phyloP scores from a whole-genome alignment of 1,140 invertebrate genomes.

The Mesaphorura yosii region DNA sequence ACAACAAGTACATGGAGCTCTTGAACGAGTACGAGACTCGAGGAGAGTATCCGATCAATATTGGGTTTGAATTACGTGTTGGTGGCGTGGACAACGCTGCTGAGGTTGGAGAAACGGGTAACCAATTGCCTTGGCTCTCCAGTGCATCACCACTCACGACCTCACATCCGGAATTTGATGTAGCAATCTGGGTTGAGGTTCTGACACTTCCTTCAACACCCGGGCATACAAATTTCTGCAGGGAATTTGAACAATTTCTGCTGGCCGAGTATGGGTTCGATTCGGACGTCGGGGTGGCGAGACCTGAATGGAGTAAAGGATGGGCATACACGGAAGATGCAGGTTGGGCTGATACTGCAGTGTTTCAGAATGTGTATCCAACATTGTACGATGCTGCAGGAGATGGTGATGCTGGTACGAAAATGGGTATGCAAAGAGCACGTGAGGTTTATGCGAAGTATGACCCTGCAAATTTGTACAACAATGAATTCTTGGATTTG shows the following conservation, averaged over 20 bases:
- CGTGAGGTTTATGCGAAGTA: background rate
- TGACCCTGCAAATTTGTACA: background rate
- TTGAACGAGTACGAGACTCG: background rate
- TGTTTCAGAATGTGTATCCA: background rate
- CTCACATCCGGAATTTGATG: conserved; percentile 4
- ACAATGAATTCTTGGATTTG: background rate
- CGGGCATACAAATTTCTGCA: background rate
- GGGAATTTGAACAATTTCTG: background rate
- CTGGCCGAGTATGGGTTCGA: background rate
- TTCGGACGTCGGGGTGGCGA: background rate
- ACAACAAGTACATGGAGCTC: background rate
- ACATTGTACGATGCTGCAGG: background rate
- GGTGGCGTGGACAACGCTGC: conserved; percentile 9
- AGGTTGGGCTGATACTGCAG: background rate
- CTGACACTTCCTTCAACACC: conserved; percentile 5
- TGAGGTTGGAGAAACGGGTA: background rate
- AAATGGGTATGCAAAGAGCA: background rate
- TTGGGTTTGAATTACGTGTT: conserved; percentile 11
- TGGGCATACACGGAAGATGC: conserved; percentile 11
- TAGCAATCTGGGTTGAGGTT: conserved; percentile 13
- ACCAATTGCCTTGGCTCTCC: background rate
- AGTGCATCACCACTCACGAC: background rate
- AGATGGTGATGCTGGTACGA: too few species aligned
- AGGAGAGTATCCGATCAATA: conserved; percentile 17
- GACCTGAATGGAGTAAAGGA: conserved; percentile 14